A percentile compares a stretch with the other conserved stretches of the same genome.
Evolutionary conservation across 1,140 invertebrate species (phyloP).

Genomic region (Drosophila equinoxialis): DNA sequence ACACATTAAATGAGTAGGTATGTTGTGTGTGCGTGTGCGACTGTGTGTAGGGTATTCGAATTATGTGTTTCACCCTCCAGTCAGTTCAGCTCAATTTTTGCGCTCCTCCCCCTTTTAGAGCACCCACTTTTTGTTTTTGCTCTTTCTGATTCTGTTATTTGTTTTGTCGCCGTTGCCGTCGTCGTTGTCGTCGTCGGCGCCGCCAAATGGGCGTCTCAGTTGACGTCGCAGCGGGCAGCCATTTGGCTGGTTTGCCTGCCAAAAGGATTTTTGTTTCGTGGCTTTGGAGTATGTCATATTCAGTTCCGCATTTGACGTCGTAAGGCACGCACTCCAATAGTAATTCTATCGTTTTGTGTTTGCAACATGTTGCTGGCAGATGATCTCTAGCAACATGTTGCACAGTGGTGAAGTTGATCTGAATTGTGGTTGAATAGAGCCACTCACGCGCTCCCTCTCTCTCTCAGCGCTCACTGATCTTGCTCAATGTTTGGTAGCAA

Average conservation of each 20-base stretch:
- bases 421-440: not conserved
- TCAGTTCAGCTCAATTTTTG: conserved; percentile 23
- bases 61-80: conserved; percentile 26
- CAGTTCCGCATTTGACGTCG: conserved; percentile 72
- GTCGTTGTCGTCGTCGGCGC: conserved; percentile 33
- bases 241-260: conserved; percentile 45
- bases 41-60: conserved; percentile 42
- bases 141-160: conserved; percentile 68
- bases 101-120: not conserved
- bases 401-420: not conserved
- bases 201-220: conserved; percentile 41
- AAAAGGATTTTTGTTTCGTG: conserved; percentile 55
- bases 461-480: conserved; percentile 39
- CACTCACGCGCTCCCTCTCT: conserved; percentile 13
- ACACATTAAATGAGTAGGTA: not conserved
- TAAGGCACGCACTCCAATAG: conserved; percentile 43
- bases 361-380: conserved; percentile 38
- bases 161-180: conserved; percentile 65
- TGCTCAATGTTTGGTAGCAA: conserved; percentile 37
- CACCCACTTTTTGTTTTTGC: conserved; percentile 54
- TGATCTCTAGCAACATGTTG: not conserved
- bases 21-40: conserved; percentile 15
- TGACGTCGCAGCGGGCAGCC: conserved; percentile 33
- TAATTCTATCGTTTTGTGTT: conserved; percentile 12
- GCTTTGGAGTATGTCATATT: conserved; percentile 63